These are phyloP conservation scores for Pterocles gutturalis DNA, from an alignment of 2,113 vertebrate species.

Conservation along the genomic window DNA sequence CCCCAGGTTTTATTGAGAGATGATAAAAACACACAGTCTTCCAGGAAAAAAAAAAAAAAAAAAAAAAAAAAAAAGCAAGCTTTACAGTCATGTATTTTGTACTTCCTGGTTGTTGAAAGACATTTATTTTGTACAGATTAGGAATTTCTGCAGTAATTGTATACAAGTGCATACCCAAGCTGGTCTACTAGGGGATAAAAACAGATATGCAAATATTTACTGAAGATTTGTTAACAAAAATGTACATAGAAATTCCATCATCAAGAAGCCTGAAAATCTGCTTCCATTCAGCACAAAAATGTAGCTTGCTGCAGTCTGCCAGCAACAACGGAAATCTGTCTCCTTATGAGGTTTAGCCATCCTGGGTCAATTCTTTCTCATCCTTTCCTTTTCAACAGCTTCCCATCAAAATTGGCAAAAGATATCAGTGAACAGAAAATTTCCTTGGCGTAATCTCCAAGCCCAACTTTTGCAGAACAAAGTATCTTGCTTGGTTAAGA, in stretches of 20 bases:
- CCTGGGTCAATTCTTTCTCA: not conserved
- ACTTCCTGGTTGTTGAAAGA: not conserved
- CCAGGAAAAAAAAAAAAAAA: not conserved
- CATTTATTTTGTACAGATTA: not conserved
- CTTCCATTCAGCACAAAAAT: not conserved
- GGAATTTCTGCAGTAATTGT: not conserved
- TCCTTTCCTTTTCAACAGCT: not conserved
- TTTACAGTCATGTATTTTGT: not conserved
- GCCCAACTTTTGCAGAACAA: not conserved
- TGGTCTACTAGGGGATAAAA: not conserved
- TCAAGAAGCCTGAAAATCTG: not conserved
- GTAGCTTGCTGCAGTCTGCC: not conserved
- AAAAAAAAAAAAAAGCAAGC: not conserved
- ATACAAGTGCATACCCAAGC: not conserved
- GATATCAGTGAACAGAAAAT: not conserved
- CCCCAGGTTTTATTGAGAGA: not conserved
- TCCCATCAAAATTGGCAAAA: not conserved
- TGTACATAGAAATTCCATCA: not conserved
- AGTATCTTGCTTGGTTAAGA: not conserved
- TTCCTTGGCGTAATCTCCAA: not conserved
- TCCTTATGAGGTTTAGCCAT: not conserved
- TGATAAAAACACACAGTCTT: not conserved
- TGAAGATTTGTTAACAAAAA: not conserved
- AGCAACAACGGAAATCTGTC: not conserved
- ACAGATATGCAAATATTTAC: not conserved